Evolutionary conservation across 1,140 invertebrate genomes (phyloP).

Genomic region (Dufourea novaeangliae): DNA sequence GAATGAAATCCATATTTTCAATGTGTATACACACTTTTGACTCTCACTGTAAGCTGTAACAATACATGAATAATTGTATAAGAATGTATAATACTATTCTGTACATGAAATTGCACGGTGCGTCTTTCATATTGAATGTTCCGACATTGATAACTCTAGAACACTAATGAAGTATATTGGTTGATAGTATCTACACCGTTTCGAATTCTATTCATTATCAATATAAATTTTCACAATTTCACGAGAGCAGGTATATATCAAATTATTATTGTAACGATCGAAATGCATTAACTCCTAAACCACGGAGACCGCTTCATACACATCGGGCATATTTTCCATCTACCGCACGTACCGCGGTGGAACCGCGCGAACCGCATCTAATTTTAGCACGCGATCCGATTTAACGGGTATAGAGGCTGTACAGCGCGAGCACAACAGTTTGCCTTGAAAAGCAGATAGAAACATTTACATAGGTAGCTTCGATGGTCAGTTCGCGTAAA

Average conservation of each 20-base stretch:
- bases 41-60: too few relatives aligned
- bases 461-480: slow-evolving; percentile 9
- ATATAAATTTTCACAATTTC: too few relatives aligned
- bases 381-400: slow-evolving; percentile 33
- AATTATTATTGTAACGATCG: neutral
- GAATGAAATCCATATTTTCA: too few relatives aligned
- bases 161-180: too few relatives aligned
- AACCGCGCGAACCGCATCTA: slow-evolving; percentile 41
- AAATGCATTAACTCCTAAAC: slow-evolving; percentile 30
- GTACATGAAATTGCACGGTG: too few relatives aligned
- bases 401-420: slow-evolving; percentile 13
- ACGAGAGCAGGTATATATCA: neutral
- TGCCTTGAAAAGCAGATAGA: slow-evolving; percentile 6
- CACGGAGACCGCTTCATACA: slow-evolving; percentile 9
- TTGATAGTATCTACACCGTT: too few relatives aligned
- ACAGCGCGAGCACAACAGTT: neutral
- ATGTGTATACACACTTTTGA: too few relatives aligned
- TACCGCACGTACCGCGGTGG: slow-evolving; percentile 1
- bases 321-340: slow-evolving; percentile 21
- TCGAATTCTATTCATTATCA: too few relatives aligned
- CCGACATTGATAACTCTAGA: too few relatives aligned
- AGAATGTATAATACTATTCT: too few relatives aligned
- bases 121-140: too few relatives aligned
- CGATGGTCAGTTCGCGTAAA: slow-evolving; percentile 7
- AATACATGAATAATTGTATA: neutral